Base-by-base conservation (phyloP, 2,797 vertebrate species). In the Melopsittacus undulatus region DNA sequence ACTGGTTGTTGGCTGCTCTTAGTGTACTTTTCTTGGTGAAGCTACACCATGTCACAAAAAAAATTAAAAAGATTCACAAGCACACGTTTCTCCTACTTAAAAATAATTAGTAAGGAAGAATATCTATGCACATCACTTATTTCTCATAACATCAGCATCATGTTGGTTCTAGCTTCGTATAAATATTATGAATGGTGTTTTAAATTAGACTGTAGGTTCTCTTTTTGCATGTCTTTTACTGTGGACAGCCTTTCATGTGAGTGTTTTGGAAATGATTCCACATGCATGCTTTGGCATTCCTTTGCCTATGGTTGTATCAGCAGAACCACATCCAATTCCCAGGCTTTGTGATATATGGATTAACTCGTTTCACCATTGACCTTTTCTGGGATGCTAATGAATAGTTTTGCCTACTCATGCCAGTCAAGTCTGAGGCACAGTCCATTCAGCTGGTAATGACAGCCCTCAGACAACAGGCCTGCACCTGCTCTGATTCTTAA, bases 401-500 rank as follows among this genome's bases (percentile, higher is more conserved):
- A 72, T 61, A 77, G 38, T 89, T 94, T 95, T 94, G 77, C 77
- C 86, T 93, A 80, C 77, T 95, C 91, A 72, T 49, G 11, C 45
- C 72, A 80, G 83, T 87, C 77, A 89, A 94, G 87, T 52, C 68
- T 76, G 63, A 92, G 48, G 82, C 54, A n/a, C 9, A n/a, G 83
- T 70, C 42, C 56, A 68, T 95, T 90, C 81, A 94, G 52, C 57
- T 68, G 42, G 32, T 48, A 89, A 52, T 54, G 64, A 62, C 68
- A 84, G 13, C 24, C 11, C 42, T 77, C 64, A 83, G 54, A 92
- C 90, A 94, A 85, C 12, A 32, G n/a, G 18, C 68, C 62, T 95
- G 92, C 95, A 96, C 95, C 96, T 96, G 96, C 94, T 96, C 90
- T 64, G 42, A 59, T 85, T 92, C 83, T 83, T 87, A 87, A 95